Evolutionary conservation across 2,113 vertebrate genomes (phyloP), one percentile per base, ranked within the genome.

Genomic region (Eubucco bourcierii): DNA sequence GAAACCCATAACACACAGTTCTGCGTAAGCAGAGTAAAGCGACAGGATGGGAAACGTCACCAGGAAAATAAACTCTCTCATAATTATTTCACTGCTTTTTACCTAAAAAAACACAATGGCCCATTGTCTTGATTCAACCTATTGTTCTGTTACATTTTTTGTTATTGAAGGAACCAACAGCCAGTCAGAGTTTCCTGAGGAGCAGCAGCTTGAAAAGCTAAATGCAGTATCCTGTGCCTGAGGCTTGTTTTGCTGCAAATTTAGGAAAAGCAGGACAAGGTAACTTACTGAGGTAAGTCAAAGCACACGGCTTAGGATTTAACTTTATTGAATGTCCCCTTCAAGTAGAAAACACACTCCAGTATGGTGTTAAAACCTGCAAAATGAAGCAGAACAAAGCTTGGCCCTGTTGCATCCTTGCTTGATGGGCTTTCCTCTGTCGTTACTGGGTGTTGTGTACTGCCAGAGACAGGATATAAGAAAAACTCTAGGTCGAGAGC

Each of bases 11-110:
- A 86, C 47, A n/a, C 21, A 81, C 95, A 96, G 90, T 84, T 66
- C 80, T 92, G 60, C 65, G 60, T 94, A 94, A 88, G 95, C 28
- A 11, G 79, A 83, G 91, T 83, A 68, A 76, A 90, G 79, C 0
- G n/a, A 91, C 83, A 91, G 95, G 96, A 85, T 80, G 90, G 83
- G 82, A 93, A 96, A 97, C 84, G 68, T 95, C 96, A 97, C 70
- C 29, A 50, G 33, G 95, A 96, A 95, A 88, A 80, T 37, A 82
- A 77, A 96, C 72, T 84, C 95, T 94, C 91, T 94, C 92, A 96
- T 82, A 68, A 71, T 95, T 83, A 50, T 88, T 95, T 95, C 63
- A 87, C 94, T 64, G 77, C 88, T 95, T 65, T 80, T 87, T 84
- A 94, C 84, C 95, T 59, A 66, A 86, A 96, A 90, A 70, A 81